Percentiles rank a stretch among this genome's conserved stretches.
Evolutionary conservation across 2,888 invertebrate genomes (phyloP).

Genomic region (Scaptomyza cyrtandrae): DNA sequence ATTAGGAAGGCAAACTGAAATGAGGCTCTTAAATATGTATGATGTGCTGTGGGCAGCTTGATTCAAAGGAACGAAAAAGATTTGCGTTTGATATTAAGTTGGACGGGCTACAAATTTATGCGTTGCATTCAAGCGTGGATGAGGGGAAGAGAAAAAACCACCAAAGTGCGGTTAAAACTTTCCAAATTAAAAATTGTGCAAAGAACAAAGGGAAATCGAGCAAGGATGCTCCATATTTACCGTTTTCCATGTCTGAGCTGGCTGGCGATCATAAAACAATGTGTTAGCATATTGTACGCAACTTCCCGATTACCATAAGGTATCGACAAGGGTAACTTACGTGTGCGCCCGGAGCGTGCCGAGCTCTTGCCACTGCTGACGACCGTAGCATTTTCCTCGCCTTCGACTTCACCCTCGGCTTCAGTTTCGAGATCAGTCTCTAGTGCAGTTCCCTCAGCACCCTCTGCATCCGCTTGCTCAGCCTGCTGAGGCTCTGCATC

Average conservation of each 20-base stretch:
- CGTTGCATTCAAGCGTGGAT: constrained; percentile 41
- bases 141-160: constrained; percentile 4
- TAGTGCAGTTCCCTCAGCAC: constrained; percentile 39
- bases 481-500: constrained; percentile 34
- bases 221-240: constrained; percentile 72
- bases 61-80: constrained; percentile 56
- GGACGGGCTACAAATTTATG: constrained; percentile 72
- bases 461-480: constrained; percentile 41
- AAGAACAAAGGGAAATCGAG: constrained; percentile 36
- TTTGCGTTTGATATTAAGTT: constrained; percentile 75
- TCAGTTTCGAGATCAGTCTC: constrained; percentile 61
- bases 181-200: constrained; percentile 68
- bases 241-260: constrained; percentile 83
- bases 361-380: constrained; percentile 76
- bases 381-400: constrained; percentile 62
- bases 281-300: constrained; percentile 21
- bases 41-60: constrained; percentile 59
- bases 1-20: constrained; percentile 63
- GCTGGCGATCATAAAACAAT: constrained; percentile 58
- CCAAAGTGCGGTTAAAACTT: constrained; percentile 50
- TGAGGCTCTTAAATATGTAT: constrained; percentile 82
- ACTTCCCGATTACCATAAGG: background rate
- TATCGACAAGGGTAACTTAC: constrained; percentile 53
- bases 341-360: constrained; percentile 57
- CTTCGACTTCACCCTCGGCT: constrained; percentile 61